These are phyloP conservation scores for Oryzias javanicus DNA, from an alignment of 2,113 vertebrate species.

Conservation along the genomic window DNA sequence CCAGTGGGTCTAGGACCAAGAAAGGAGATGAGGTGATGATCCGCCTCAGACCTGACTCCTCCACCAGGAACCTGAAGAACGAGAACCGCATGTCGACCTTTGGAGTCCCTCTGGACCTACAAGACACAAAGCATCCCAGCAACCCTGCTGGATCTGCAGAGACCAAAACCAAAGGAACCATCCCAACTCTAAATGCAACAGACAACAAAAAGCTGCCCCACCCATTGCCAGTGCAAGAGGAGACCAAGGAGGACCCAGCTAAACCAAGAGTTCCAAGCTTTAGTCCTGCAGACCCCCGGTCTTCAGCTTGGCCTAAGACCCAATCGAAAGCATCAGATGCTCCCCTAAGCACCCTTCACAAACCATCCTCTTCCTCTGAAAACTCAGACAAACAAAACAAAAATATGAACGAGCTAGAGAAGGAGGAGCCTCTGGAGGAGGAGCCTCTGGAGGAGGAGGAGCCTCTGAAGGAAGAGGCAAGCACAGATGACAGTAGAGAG, in stretches of 20 bases:
- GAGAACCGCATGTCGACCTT: conserved; percentile 82
- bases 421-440: conserved; percentile 35
- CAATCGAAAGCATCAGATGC: conserved; percentile 63
- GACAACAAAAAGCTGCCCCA: conserved; percentile 37
- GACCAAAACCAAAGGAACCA: neutral
- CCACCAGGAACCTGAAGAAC: conserved; percentile 40
- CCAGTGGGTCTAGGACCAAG: conserved; percentile 24
- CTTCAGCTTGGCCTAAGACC: conserved; percentile 12
- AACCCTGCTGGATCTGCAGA: neutral
- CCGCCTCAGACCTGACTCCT: conserved; percentile 40
- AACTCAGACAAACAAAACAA: conserved; percentile 17
- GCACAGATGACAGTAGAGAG: conserved; percentile 21
- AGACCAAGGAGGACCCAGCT: conserved; percentile 24
- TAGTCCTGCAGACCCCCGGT: conserved; percentile 57
- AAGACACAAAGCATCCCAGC: conserved; percentile 29
- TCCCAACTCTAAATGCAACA: conserved; percentile 9
- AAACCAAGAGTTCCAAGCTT: conserved; percentile 61
- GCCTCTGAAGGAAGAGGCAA: conserved; percentile 29
- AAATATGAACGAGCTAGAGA: conserved; percentile 6
- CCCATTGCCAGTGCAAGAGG: neutral
- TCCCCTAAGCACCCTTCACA: neutral
- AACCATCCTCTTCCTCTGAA: neutral
- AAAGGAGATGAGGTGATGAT: conserved; percentile 69
- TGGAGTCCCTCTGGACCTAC: conserved; percentile 63
- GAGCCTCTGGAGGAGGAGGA: conserved; percentile 29